phyloP scores from a whole-genome alignment of 2,113 vertebrate genomes.

The Poeciliopsis occidentalis region DNA sequence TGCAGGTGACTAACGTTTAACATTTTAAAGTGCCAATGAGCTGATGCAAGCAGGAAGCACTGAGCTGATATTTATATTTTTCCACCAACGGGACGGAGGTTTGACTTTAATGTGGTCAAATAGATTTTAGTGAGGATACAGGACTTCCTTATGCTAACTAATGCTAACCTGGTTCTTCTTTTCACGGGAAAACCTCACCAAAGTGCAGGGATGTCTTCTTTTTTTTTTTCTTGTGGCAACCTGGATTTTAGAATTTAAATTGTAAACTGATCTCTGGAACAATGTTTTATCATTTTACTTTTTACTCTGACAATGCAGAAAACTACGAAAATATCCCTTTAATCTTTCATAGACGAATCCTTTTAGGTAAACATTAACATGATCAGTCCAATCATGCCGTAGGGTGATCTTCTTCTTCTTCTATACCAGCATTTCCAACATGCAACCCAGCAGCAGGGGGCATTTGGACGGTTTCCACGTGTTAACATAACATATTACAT shows the following conservation, averaged over 20 bases:
- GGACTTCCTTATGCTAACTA: conserved; percentile 35
- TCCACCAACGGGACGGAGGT: conserved; percentile 12
- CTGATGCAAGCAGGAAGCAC: conserved; percentile 66
- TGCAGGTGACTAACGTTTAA: conserved; percentile 28
- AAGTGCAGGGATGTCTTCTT: conserved; percentile 11
- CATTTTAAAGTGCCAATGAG: conserved; percentile 76
- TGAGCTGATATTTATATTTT: conserved; percentile 8
- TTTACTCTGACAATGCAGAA: not conserved
- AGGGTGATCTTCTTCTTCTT: not conserved
- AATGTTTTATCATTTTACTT: not conserved
- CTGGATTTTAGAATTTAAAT: not conserved
- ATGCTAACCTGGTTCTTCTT: conserved; percentile 39
- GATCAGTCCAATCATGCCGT: conserved; percentile 2
- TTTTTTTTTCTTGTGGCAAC: not conserved
- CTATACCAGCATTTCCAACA: conserved; percentile 44
- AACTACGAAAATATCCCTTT: conserved; percentile 3
- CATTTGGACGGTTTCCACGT: conserved; percentile 45
- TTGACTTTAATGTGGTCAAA: conserved; percentile 13
- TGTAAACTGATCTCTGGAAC: not conserved
- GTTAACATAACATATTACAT: conserved; percentile 22
- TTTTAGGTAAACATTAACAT: conserved; percentile 17
- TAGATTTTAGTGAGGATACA: conserved; percentile 24
- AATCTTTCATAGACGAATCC: not conserved
- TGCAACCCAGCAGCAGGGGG: conserved; percentile 25
- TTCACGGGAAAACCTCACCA: conserved; percentile 17